These are phyloP conservation scores for Zaprionus davidi DNA, from an alignment of 1,140 invertebrate species.

Conservation along the genomic window DNA sequence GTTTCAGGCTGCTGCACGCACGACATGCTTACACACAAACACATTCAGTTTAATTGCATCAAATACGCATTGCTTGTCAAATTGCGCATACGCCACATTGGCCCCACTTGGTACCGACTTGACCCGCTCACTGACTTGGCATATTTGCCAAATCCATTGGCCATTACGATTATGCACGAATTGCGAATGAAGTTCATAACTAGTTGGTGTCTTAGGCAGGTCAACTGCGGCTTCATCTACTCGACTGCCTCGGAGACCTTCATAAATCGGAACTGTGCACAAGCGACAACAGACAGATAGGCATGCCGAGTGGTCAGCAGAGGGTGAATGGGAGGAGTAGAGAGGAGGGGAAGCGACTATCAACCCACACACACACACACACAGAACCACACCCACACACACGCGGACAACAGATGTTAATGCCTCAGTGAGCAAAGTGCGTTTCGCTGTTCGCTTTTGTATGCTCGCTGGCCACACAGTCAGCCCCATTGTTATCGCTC, in stretches of 20 bases:
- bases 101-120: background rate
- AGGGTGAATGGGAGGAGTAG: background rate
- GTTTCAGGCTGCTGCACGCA: background rate
- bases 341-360: background rate
- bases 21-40: constrained; percentile 23
- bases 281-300: constrained; percentile 19
- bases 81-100: constrained; percentile 41
- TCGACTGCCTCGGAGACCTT: constrained; percentile 27
- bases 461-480: constrained; percentile 13
- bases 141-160: constrained; percentile 64
- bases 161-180: constrained; percentile 56
- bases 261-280: constrained; percentile 39
- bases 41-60: constrained; percentile 38
- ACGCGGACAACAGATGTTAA: constrained; percentile 74
- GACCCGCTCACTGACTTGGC: constrained; percentile 10
- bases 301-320: constrained; percentile 17
- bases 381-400: constrained; percentile 12
- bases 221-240: constrained; percentile 2
- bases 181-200: constrained; percentile 41
- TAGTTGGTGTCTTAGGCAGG: constrained; percentile 17
- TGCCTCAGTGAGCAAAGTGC: constrained; percentile 77
- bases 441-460: constrained; percentile 70
- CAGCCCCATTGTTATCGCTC: constrained; percentile 43
- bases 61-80: constrained; percentile 7
- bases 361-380: constrained; percentile 10